Conservation (phyloP, 37 sponge, comb jelly and placozoan genomes). For the Beroe forskalii region DNA sequence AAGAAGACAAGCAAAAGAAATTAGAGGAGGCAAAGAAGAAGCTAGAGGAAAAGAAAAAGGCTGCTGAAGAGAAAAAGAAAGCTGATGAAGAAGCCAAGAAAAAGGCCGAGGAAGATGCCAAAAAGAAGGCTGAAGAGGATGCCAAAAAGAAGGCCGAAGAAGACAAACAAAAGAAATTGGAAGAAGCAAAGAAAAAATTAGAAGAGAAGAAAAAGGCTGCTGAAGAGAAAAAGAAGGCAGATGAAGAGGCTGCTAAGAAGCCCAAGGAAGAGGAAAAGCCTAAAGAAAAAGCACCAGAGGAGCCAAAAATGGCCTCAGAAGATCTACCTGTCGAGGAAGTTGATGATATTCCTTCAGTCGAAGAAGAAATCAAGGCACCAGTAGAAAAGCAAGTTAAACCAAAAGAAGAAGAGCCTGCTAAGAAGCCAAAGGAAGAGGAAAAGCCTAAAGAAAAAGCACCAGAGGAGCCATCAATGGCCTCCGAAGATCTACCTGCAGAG, state of each 20-base stretch:
- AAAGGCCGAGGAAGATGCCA: neutral
- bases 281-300: neutral
- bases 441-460: neutral
- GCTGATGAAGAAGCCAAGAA: conserved; percentile 35
- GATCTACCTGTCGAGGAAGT: neutral
- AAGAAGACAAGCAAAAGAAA: conserved; percentile 14
- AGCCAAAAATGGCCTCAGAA: neutral
- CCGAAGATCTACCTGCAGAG: neutral
- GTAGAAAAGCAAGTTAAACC: neutral
- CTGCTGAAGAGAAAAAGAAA: conserved; percentile 20
- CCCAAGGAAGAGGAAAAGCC: neutral
- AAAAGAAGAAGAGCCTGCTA: neutral
- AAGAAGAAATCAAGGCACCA: neutral
- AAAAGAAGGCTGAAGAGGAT: conserved; percentile 18
- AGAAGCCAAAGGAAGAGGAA: conserved; percentile 6
- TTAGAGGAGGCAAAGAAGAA: conserved; percentile 9
- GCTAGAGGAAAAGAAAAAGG: conserved; percentile 5
- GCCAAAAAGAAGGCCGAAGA: neutral
- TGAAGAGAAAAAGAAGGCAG: conserved; percentile 39
- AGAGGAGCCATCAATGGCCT: neutral
- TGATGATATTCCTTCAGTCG: neutral
- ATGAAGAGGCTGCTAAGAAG: conserved; percentile 16
- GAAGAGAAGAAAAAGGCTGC: conserved; percentile 38
- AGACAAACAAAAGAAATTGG: neutral
- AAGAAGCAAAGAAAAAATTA: conserved; percentile 7